These are phyloP conservation scores for Cyprinella venusta DNA, from an alignment of 2,797 vertebrate species.

Conservation along the genomic window DNA sequence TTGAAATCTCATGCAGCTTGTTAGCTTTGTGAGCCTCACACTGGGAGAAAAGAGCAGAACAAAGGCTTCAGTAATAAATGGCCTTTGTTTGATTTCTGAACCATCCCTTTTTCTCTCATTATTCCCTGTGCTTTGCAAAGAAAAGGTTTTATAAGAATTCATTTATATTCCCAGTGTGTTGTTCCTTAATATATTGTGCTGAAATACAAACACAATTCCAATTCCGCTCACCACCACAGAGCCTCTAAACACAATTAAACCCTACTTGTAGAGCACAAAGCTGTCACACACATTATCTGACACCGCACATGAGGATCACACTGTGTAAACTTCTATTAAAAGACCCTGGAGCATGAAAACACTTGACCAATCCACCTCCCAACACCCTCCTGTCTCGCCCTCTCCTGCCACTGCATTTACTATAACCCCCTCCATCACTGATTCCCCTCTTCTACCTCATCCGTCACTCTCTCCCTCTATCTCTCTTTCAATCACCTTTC, in stretches of 20 bases:
- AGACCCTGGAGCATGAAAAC: conserved; percentile 57
- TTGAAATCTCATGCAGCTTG: neutral
- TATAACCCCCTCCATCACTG: conserved; percentile 19
- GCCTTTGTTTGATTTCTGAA: conserved; percentile 6
- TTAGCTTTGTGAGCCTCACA: conserved; percentile 4
- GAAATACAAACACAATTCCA: conserved; percentile 47
- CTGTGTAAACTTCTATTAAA: conserved; percentile 61
- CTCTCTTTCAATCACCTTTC: conserved; percentile 35
- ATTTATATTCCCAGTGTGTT: conserved; percentile 36
- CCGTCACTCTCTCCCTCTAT: conserved; percentile 5
- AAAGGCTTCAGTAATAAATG: neutral
- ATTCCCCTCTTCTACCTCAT: conserved; percentile 27
- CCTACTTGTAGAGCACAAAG: conserved; percentile 53
- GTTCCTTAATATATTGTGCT: conserved; percentile 23
- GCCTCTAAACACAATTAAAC: conserved; percentile 49
- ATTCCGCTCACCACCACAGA: conserved; percentile 34
- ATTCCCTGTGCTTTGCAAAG: conserved; percentile 13
- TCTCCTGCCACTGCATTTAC: conserved; percentile 24
- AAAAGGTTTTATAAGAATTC: conserved; percentile 30
- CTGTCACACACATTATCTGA: conserved; percentile 6
- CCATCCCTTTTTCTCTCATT: conserved; percentile 11
- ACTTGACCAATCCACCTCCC: conserved; percentile 43
- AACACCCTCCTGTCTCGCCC: conserved; percentile 28
- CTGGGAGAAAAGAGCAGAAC: conserved; percentile 31
- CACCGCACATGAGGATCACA: conserved; percentile 31